Percentiles rank a stretch among this genome's conserved stretches.
These are phyloP conservation scores for Bombus waltoni DNA, from an alignment of 1,140 invertebrate species.

Conservation along the genomic window DNA sequence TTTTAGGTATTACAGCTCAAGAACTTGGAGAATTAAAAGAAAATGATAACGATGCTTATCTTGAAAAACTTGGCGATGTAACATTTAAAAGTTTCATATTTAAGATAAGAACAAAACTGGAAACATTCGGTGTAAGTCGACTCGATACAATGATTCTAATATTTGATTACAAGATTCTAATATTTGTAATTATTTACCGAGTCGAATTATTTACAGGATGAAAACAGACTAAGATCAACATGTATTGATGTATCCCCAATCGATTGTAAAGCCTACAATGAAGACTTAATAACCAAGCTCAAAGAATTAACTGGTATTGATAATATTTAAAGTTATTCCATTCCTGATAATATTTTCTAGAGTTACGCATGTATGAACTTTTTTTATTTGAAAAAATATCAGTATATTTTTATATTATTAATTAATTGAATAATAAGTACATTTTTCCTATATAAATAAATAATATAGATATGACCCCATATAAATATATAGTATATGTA, in stretches of 20 bases:
- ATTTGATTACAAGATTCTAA: slow-evolving; percentile 4
- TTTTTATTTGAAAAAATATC: background rate
- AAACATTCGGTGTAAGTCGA: slow-evolving; percentile 91
- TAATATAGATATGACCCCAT: background rate
- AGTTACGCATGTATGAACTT: background rate
- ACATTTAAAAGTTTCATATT: slow-evolving; percentile 92
- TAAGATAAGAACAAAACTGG: slow-evolving; percentile 92
- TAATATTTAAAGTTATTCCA: slow-evolving; percentile 8
- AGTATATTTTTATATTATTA: background rate
- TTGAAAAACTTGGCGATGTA: slow-evolving; percentile 87
- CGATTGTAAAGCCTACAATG: slow-evolving; percentile 90
- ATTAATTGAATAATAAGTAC: background rate
- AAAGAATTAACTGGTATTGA: slow-evolving; percentile 84
- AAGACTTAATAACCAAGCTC: slow-evolving; percentile 87
- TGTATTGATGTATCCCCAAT: slow-evolving; percentile 87
- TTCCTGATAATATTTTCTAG: background rate
- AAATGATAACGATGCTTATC: slow-evolving; percentile 84
- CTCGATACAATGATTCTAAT: slow-evolving; percentile 1
- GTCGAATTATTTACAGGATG: slow-evolving; percentile 87
- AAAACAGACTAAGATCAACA: slow-evolving; percentile 90
- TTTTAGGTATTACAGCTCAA: slow-evolving; percentile 90
- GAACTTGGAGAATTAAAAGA: slow-evolving; percentile 89
- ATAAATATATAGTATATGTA: too few relatives aligned
- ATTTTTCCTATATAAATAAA: background rate
- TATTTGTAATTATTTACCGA: background rate